Base-by-base conservation (phyloP, 2,797 vertebrate genomes). In the Pteronotus mesoamericanus region DNA sequence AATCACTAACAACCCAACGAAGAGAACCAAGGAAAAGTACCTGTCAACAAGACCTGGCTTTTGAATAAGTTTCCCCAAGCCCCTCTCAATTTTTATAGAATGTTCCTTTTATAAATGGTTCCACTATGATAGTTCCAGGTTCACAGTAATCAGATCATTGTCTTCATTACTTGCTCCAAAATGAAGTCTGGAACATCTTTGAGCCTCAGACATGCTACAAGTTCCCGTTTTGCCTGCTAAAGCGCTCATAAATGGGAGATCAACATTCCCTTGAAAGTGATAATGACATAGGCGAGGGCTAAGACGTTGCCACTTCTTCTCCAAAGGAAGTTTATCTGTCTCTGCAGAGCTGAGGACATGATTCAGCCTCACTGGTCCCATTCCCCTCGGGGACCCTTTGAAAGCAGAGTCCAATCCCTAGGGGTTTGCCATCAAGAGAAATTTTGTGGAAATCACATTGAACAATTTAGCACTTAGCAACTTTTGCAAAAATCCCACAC, bases 401-500 rank as follows among this genome's bases (percentile, higher is more conserved):
- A 98, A 98, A 97, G 97, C 1, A 9, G 91, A 97, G 92, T 95
- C 96, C 97, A 85, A 86, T 97, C 98, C 97, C 92, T 21, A 68
- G 94, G 97, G 95, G 96, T 94, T 91, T 22, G 16, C 91, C 92
- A 95, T 96, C 94, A 95, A 48, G 96, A 98, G 97, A 97, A 98
- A 98, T 97, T 97, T 97, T 96, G 96, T 96, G 94, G 98, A 98
- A 98, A 98, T 98, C 98, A 96, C 95, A 97, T 79, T 24, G 87
- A 98, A 97, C 97, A 97, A 98, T 98, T 98, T 98, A 98, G 98
- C 98, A 98, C 98, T 98, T 98, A 98, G 98, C 86, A 98, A 98
- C 0, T 88, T 96, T 97, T 96, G 90, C 24, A 89, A 98, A 98
- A 98, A 98, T 98, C 98, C 98, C 98, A 97, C 97, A 97, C 98